Percentiles rank a stretch among this genome's conserved stretches.
phyloP scores from a whole-genome alignment of 1,140 invertebrate species.

The Sycobia sp. region DNA sequence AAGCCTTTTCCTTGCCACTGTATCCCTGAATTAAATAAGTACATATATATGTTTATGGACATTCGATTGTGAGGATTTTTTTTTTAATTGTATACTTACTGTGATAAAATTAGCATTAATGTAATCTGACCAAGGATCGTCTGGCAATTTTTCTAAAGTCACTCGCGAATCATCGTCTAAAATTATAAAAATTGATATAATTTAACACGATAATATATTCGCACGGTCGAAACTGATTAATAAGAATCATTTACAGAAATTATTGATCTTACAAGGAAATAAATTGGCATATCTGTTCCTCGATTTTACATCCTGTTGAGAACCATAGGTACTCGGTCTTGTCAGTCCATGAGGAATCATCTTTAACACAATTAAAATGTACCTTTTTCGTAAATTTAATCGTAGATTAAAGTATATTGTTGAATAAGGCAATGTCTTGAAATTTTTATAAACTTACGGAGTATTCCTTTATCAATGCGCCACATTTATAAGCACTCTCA shows the following conservation, averaged over 20 bases:
- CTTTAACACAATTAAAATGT: too few species aligned
- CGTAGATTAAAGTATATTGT: neutral
- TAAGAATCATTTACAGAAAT: too few species aligned
- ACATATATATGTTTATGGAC: neutral
- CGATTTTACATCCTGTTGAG: constrained; percentile 65
- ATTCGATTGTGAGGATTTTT: neutral
- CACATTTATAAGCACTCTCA: constrained; percentile 37
- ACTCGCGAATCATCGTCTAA: constrained; percentile 73
- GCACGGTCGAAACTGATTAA: constrained; percentile 37
- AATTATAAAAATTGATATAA: neutral
- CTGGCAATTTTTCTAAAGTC: constrained; percentile 66
- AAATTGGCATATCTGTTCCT: constrained; percentile 80
- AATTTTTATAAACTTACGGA: constrained; percentile 39
- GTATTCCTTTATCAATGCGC: constrained; percentile 40
- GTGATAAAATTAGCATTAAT: constrained; percentile 96
- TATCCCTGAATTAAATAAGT: constrained; percentile 74
- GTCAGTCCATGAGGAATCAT: constrained; percentile 44
- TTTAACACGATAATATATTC: neutral
- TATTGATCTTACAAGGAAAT: constrained; percentile 72
- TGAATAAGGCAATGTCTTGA: too few species aligned
- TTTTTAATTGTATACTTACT: constrained; percentile 56
- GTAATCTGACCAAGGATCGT: constrained; percentile 77
- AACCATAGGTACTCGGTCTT: constrained; percentile 43
- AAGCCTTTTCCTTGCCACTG: constrained; percentile 82
- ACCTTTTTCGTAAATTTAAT: too few species aligned